Conservation (phyloP, 2,113 vertebrate genomes). For the Apus apus region DNA sequence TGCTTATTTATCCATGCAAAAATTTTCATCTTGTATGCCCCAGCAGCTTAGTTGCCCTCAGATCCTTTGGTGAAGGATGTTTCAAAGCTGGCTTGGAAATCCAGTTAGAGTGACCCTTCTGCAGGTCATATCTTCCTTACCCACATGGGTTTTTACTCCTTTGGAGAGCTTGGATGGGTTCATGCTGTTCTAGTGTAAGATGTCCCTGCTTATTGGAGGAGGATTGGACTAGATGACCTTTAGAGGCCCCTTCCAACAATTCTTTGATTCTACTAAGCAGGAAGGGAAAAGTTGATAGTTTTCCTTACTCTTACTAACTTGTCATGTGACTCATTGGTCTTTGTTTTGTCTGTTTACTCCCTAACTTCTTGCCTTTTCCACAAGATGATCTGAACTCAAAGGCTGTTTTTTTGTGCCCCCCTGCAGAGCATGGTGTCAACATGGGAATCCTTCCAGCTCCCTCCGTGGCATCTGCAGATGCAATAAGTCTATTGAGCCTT, state of each 20-base stretch:
- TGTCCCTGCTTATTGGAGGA: too few species aligned
- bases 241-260: too few species aligned
- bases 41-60: background rate
- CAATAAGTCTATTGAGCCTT: background rate
- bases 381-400: accelerated
- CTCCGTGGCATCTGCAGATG: background rate
- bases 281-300: background rate
- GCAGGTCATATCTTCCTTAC: background rate
- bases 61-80: background rate
- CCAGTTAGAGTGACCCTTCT: background rate
- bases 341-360: background rate
- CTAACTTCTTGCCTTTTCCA: background rate
- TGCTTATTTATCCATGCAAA: background rate
- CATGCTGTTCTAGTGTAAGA: too few species aligned
- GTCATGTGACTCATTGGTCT: background rate
- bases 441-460: background rate
- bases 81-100: background rate
- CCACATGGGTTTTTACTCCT: background rate
- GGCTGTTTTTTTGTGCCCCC: background rate
- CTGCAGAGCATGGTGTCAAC: background rate
- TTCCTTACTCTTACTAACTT: background rate
- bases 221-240: too few species aligned
- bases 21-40: background rate
- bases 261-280: too few species aligned
- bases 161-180: background rate